Evolutionary conservation across 2,888 invertebrate species (phyloP), one percentile per base, ranked within the genome.

Genomic region (Diabrotica balteata): DNA sequence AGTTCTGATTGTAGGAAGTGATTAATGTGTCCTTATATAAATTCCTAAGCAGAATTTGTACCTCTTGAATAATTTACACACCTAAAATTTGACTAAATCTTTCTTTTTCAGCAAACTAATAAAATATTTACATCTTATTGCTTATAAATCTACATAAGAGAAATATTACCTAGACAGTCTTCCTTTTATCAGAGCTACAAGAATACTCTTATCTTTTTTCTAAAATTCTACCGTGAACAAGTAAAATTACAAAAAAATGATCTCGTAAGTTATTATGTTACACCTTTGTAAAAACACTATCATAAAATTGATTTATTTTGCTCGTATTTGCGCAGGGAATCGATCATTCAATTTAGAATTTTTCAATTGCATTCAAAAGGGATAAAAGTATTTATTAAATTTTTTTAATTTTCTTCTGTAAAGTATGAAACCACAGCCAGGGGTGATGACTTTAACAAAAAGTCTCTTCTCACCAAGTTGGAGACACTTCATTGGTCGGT

Each of bases 341-440:
- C 32, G 32, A 58, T 51, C 22, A 57, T 47, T 63, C 43, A 57
- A 57, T 57, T 63, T 57, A 64, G 63, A 64, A 58, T 64, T 64
- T 58, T 10, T 64, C 32, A 51, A 17, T 57, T 63, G 57, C n/a
- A 54, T 47, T 63, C 42, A 55, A 64, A 64, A 64, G n/a, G 47
- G 63, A 57, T 22, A 63, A 49, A 44, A 58, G 42, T 45, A 51
- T 10, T 50, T 50, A 57, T 43, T 44, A 43, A 46, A 17, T 63
- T 63, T 43, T 51, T 55, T 10, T 62, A 60, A 59, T 63, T 66
- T 72, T 71, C 66, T 73, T 72, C 69, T 77, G 76, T 75, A 77
- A 77, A 77, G 75, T 78, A 76, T 76, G 74, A 76, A 76, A 77
- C 74, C 79, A 79, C 79, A 79, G 79, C 79, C 79, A 79, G 78